phyloP scores from a whole-genome alignment of 2,888 invertebrate species.

The Lithophane leautieri region DNA sequence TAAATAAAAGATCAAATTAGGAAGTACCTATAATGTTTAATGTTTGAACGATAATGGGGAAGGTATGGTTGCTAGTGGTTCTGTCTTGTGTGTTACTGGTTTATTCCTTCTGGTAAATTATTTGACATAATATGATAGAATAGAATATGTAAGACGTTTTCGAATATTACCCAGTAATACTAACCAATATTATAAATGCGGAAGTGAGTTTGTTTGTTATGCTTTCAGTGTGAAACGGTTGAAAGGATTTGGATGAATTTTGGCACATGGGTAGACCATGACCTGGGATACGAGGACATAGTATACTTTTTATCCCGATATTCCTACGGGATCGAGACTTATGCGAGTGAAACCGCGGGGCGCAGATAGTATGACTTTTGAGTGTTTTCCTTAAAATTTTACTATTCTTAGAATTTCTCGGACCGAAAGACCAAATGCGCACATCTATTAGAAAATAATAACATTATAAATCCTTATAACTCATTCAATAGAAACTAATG shows the following conservation, averaged over 20 bases:
- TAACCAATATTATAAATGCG: too few species aligned
- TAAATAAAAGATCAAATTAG: too few species aligned
- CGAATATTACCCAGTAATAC: neutral
- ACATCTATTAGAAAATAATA: slow-evolving; percentile 5
- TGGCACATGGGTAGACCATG: too few species aligned
- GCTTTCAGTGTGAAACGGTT: too few species aligned
- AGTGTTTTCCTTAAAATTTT: neutral
- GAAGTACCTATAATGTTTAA: slow-evolving; percentile 4
- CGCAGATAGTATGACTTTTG: neutral
- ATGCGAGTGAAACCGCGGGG: too few species aligned
- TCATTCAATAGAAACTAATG: slow-evolving; percentile 7
- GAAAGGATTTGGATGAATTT: too few species aligned
- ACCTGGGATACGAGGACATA: too few species aligned
- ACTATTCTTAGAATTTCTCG: neutral
- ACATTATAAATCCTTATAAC: neutral
- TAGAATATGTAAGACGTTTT: neutral
- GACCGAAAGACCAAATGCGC: neutral
- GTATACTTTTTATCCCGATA: too few species aligned
- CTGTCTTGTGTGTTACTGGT: neutral
- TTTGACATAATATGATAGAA: neutral
- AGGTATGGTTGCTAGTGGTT: neutral
- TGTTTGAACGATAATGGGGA: slow-evolving; percentile 18
- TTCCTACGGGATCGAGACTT: too few species aligned
- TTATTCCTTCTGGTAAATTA: neutral
- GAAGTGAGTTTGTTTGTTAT: too few species aligned